Percentiles rank a stretch among this genome's conserved stretches.
Conservation (phyloP, 2,113 vertebrate genomes). For the Tauraco erythrolophus region DNA sequence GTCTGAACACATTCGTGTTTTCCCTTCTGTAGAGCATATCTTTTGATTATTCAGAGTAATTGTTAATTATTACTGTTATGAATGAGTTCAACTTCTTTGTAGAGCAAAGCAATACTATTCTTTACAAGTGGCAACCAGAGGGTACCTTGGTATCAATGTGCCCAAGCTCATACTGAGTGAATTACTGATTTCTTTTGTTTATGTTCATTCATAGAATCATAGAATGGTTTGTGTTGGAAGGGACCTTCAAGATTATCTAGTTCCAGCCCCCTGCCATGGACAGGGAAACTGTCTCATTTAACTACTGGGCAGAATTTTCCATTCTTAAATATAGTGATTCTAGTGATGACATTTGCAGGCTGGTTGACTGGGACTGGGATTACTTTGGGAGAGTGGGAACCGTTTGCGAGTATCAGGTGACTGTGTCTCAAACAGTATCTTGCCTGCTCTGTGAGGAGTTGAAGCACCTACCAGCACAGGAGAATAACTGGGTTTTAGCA, state of each 20-base stretch:
- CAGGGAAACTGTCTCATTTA: too few relatives aligned
- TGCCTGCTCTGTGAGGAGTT: neutral
- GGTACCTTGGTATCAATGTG: neutral
- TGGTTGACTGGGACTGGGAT: neutral
- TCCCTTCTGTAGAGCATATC: neutral
- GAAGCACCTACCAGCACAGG: neutral
- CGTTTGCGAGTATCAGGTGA: neutral
- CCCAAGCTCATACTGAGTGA: neutral
- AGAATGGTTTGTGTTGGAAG: too few relatives aligned
- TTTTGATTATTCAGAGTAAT: neutral
- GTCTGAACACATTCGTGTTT: neutral
- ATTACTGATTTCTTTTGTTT: neutral
- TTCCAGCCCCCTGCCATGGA: too few relatives aligned
- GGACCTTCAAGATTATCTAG: too few relatives aligned
- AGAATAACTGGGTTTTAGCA: neutral
- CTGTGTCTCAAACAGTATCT: neutral
- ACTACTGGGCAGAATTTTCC: neutral
- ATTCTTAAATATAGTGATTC: neutral
- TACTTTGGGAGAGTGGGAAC: neutral
- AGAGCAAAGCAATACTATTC: neutral
- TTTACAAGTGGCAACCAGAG: neutral
- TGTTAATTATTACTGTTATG: neutral
- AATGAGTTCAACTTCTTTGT: neutral
- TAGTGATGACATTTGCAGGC: neutral
- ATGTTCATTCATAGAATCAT: too few relatives aligned